These are phyloP conservation scores for Trachymyrmex septentrionalis DNA, from an alignment of 1,140 invertebrate species.

Conservation along the genomic window DNA sequence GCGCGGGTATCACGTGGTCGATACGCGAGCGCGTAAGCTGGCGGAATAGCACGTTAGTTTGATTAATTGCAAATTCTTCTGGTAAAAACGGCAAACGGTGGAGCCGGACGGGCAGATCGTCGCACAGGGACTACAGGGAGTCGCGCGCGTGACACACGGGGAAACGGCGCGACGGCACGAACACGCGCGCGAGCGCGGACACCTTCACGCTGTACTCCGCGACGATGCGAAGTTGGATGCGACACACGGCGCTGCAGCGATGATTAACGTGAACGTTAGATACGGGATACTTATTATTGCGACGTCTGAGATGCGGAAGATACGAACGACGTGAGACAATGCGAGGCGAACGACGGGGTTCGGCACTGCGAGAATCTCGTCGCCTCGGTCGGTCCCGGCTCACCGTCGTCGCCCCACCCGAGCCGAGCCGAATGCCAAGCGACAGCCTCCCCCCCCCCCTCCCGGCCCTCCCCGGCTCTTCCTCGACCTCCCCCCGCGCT, in stretches of 20 bases:
- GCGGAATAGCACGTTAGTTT: background rate
- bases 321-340: conserved; percentile 29
- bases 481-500: too few relatives aligned
- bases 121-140: background rate
- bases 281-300: background rate
- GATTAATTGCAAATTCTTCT: background rate
- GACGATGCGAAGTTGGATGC: background rate
- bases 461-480: too few relatives aligned
- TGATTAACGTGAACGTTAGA: background rate
- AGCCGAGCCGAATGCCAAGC: too few relatives aligned
- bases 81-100: too few relatives aligned
- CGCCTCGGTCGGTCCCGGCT: conserved; percentile 1
- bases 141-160: background rate
- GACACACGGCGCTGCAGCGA: background rate
- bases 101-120: background rate
- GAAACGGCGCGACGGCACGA: background rate
- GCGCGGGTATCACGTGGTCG: conserved; percentile 32
- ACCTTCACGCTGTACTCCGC: conserved; percentile 3
- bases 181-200: background rate
- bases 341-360: conserved; percentile 68
- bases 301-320: conserved; percentile 25
- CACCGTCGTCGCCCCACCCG: too few relatives aligned
- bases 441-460: too few relatives aligned
- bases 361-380: conserved; percentile 72
- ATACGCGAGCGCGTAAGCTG: background rate